Base-by-base conservation (phyloP, 2,888 invertebrate species). In the Dryocosmus kuriphilus region DNA sequence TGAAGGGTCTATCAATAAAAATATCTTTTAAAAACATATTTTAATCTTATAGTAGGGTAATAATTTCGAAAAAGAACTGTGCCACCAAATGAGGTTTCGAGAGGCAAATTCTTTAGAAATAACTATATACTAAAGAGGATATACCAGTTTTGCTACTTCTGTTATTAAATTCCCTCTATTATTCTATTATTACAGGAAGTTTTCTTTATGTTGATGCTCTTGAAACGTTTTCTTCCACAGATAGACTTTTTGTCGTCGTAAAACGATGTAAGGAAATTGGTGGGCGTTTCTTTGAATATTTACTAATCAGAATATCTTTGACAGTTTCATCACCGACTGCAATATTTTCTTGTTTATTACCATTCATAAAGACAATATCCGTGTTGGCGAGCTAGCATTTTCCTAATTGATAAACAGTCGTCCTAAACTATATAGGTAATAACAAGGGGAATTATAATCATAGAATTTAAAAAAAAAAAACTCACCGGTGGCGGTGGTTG, bases 401-500 rank as follows among this genome's bases (percentile, higher is more conserved):
- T 65, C 6, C 24, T 67, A 67, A 41, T 67, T 46, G 24, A 41
- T 24, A 41, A 67, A 41, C 9, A 24, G 22, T 24, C 46, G 24
- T 19, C 41, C 41, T 67, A 27, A 22, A 60, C 22, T 35, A n/a
- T n/a, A n/a, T n/a, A 41, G 41, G 16, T 16, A 22, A 38, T n/a
- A 32, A 74, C 5, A 74, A 57, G 0, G 35, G 30, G 32, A 57
- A 6, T 24, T 30, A 7, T 41, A 60, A 74, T 67, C 63, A 67
- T 75, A 27, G n/a, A 46, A 75, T 32, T 55, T 7, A 62, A 30
- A 46, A 67, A 30, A 46, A 67, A 16, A 6, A 32, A 38, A 83
- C 88, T 89, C 75, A 89, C 89, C 77, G 87, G 87, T 57, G 87
- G 83, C 38, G 88, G 84, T 16, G 88, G 86, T 51, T 88, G 89